These are phyloP conservation scores for Nerophis ophidion DNA, from an alignment of 2,113 vertebrate species.

Conservation along the genomic window DNA sequence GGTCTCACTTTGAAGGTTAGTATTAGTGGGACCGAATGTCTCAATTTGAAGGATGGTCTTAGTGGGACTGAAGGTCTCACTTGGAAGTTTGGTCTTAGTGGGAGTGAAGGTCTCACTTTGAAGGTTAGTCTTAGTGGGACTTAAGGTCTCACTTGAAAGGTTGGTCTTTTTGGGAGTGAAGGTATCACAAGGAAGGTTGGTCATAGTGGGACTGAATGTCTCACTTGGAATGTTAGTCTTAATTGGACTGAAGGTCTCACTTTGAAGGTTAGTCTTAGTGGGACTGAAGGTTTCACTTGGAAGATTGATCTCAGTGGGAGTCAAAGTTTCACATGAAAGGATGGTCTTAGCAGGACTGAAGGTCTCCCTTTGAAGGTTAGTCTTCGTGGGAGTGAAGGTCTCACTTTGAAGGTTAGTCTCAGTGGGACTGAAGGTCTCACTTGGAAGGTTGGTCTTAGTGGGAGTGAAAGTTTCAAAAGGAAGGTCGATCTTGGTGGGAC, in stretches of 20 bases:
- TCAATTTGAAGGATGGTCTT: too few species aligned
- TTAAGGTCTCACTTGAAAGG: too few species aligned
- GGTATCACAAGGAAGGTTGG: background rate
- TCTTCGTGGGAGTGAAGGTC: background rate
- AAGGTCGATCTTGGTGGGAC: background rate
- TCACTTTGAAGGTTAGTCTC: constrained; percentile 17
- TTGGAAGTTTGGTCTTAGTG: too few species aligned
- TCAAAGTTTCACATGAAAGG: background rate
- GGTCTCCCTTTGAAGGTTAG: too few species aligned
- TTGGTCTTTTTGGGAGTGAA: too few species aligned
- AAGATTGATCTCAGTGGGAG: background rate
- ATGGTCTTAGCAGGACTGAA: background rate
- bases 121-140: too few species aligned
- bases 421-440: background rate
- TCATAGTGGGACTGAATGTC: background rate
- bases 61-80: too few species aligned
- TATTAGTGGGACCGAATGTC: background rate
- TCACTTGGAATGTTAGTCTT: too few species aligned
- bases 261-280: too few species aligned
- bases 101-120: too few species aligned
- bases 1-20: background rate
- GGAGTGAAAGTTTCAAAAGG: background rate
- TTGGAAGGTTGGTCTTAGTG: background rate
- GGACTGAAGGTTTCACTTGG: too few species aligned
- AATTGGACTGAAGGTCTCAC: background rate